Percentiles rank a stretch among this genome's conserved stretches.
Conservation (phyloP, 2,888 invertebrate genomes). For the Mesoligia furuncula region DNA sequence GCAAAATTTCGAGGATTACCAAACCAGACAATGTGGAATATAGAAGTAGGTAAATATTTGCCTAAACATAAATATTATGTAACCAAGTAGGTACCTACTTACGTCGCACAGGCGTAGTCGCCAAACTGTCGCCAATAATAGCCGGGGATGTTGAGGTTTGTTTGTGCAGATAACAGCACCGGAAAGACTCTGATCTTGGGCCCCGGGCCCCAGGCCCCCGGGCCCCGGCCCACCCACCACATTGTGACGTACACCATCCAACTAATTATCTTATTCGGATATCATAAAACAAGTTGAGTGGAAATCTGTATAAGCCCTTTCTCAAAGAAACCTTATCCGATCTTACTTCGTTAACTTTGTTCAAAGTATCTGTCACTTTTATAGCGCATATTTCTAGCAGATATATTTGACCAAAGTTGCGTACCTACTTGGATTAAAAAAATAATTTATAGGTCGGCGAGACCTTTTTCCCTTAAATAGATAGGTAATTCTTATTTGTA, state of each 20-base stretch:
- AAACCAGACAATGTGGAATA: constrained; percentile 12
- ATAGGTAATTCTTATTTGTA: constrained; percentile 54
- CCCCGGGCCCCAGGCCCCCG: constrained; percentile 4
- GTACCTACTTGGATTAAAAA: constrained; percentile 60
- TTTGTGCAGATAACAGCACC: constrained; percentile 78
- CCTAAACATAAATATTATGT: constrained; percentile 49
- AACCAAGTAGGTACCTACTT: constrained; percentile 44
- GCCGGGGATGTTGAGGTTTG: constrained; percentile 74
- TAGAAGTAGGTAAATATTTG: constrained; percentile 29
- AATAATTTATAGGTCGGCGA: constrained; percentile 55
- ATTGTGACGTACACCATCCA: constrained; percentile 33
- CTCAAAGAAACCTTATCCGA: constrained; percentile 44
- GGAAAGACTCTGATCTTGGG: constrained; percentile 62
- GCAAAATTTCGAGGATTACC: constrained; percentile 4
- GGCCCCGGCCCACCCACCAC: constrained; percentile 22
- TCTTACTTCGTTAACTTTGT: constrained; percentile 58
- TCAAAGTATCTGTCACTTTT: constrained; percentile 54
- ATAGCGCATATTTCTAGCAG: constrained; percentile 60
- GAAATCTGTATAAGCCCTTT: constrained; percentile 48
- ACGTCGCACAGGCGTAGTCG: constrained; percentile 55
- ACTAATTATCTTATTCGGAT: constrained; percentile 55
- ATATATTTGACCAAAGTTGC: constrained; percentile 57
- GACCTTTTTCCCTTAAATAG: constrained; percentile 52
- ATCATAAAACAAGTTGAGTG: constrained; percentile 56
- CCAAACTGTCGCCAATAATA: constrained; percentile 71